Conservation (phyloP, 2,113 vertebrate species). For the Thermophis baileyi region DNA sequence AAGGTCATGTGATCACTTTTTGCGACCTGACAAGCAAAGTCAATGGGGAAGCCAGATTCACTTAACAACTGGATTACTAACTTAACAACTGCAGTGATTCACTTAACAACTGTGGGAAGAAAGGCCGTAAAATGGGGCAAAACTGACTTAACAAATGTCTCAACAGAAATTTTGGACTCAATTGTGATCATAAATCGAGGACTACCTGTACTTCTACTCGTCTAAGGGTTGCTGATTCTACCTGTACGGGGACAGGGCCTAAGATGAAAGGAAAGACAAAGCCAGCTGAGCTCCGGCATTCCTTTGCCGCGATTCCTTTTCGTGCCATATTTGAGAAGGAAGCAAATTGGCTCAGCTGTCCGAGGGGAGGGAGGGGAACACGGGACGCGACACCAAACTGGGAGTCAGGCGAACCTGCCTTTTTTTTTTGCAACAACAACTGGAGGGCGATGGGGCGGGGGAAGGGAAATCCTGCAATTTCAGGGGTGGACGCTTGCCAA, state of each 20-base stretch:
- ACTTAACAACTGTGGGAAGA: background rate
- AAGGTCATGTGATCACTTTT: background rate
- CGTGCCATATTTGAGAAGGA: background rate
- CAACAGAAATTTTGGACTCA: background rate
- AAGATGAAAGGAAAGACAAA: background rate
- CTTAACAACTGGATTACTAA: background rate
- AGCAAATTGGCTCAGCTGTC: background rate
- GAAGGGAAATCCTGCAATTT: background rate
- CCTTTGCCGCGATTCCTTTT: background rate
- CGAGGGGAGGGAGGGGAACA: background rate
- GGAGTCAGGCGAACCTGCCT: background rate
- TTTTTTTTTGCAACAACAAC: background rate
- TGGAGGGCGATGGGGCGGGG: background rate
- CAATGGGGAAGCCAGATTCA: background rate
- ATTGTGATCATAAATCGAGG: background rate
- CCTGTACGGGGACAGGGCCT: background rate
- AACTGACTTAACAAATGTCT: background rate
- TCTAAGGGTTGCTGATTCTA: background rate
- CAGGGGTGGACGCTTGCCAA: background rate
- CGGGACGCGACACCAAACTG: background rate
- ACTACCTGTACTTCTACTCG: background rate
- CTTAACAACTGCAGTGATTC: background rate
- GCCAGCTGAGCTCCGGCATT: rapidly evolving
- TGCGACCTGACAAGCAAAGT: background rate
- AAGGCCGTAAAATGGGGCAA: background rate